phyloP scores from a whole-genome alignment of 2,888 invertebrate genomes.

The Limnephilus auricula region DNA sequence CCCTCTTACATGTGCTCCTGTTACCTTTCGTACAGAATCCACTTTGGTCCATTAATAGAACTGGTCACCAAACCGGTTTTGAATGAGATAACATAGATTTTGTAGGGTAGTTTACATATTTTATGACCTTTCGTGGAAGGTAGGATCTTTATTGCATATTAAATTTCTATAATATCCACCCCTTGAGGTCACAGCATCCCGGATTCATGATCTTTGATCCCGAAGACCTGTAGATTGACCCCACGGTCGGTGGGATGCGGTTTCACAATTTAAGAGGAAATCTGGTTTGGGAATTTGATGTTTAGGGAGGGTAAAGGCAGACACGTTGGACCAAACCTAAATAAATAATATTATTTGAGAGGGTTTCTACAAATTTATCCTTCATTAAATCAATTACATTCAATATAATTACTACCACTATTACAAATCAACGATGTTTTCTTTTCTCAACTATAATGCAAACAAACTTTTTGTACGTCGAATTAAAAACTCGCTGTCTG shows the following conservation, averaged over 20 bases:
- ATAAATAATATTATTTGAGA: background rate
- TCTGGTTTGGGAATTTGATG: slow-evolving; percentile 41
- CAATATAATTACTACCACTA: background rate
- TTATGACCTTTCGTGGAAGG: slow-evolving; percentile 23
- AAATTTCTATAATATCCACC: slow-evolving; percentile 34
- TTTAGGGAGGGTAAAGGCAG: background rate
- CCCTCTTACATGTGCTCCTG: background rate
- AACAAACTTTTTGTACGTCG: too few species aligned
- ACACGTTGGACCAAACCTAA: background rate
- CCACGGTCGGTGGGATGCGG: slow-evolving; percentile 2
- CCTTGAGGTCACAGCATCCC: slow-evolving; percentile 51
- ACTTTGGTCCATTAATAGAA: slow-evolving; percentile 10
- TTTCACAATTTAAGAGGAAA: slow-evolving; percentile 43
- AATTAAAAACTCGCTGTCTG: too few species aligned
- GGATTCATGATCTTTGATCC: slow-evolving; percentile 43
- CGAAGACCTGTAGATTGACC: slow-evolving; percentile 45
- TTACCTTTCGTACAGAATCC: background rate
- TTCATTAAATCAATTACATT: background rate
- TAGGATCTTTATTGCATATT: slow-evolving; percentile 36
- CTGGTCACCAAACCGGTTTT: slow-evolving; percentile 3
- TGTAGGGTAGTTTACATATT: background rate
- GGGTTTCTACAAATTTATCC: background rate
- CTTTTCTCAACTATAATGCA: background rate
- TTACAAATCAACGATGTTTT: background rate
- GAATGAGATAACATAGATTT: background rate